Conservation (phyloP, 1,140 invertebrate species). For the Meteorus sp. region DNA sequence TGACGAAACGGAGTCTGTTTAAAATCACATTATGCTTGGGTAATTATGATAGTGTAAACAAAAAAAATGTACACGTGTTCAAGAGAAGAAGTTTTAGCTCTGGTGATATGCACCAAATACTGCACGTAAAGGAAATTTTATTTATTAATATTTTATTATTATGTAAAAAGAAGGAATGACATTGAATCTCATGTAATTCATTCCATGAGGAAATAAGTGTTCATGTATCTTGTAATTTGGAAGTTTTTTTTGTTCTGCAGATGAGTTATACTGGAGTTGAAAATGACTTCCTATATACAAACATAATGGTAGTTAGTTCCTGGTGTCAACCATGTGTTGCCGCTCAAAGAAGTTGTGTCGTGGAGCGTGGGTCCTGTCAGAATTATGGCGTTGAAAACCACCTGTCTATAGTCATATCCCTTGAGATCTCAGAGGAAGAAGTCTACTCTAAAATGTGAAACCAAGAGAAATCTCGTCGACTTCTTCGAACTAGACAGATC, state of each 20-base stretch:
- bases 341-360: slow-evolving; percentile 33
- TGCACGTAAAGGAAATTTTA: no score
- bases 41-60: no score
- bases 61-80: no score
- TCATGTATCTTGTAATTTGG: no score
- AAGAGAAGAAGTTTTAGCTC: no score
- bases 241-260: not conserved
- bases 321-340: slow-evolving; percentile 41
- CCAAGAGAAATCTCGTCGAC: slow-evolving; percentile 30
- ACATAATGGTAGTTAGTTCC: slow-evolving; percentile 32
- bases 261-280: not conserved
- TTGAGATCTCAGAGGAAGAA: slow-evolving; percentile 17
- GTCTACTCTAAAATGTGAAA: slow-evolving; percentile 28
- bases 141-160: no score
- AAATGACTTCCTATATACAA: not conserved
- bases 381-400: slow-evolving; percentile 34
- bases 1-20: no score
- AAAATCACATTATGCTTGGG: no score
- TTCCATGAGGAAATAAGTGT: no score
- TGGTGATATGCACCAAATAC: no score
- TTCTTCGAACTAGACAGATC: slow-evolving; percentile 18
- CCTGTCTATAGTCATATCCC: slow-evolving; percentile 34
- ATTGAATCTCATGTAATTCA: no score
- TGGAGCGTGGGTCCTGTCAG: slow-evolving; percentile 36
- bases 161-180: no score